phyloP scores from a whole-genome alignment of 2,797 vertebrate genomes.

The Microctenopoma steveboyesi region DNA sequence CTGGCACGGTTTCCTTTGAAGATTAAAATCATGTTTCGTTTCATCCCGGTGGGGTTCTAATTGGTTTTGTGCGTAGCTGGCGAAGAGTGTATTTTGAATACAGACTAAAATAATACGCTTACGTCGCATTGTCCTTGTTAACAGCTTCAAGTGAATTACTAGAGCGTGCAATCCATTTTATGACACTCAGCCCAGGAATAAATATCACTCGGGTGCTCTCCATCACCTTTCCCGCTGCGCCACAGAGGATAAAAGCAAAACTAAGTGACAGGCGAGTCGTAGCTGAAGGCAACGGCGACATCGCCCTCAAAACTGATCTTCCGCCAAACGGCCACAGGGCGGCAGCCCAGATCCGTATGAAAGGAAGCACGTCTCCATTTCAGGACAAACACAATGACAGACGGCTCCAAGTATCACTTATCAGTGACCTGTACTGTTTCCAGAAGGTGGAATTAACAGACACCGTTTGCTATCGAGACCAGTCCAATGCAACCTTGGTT shows the following conservation, averaged over 20 bases:
- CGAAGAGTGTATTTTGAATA: slow-evolving; percentile 80
- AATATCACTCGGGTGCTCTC: slow-evolving; percentile 57
- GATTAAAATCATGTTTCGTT: slow-evolving; percentile 84
- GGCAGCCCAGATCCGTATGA: slow-evolving; percentile 67
- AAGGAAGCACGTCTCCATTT: slow-evolving; percentile 41
- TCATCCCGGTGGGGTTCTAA: slow-evolving; percentile 84
- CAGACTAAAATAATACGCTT: slow-evolving; percentile 81
- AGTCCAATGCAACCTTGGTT: background rate
- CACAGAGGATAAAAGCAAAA: slow-evolving; percentile 71
- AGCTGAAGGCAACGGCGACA: slow-evolving; percentile 52
- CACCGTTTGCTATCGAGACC: background rate
- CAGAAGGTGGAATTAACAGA: slow-evolving; percentile 3
- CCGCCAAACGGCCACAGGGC: slow-evolving; percentile 68
- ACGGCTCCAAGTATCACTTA: slow-evolving; percentile 35
- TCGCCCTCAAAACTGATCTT: slow-evolving; percentile 34
- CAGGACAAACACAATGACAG: slow-evolving; percentile 32
- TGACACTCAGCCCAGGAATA: slow-evolving; percentile 60
- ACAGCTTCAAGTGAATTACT: slow-evolving; percentile 79
- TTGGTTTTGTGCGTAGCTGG: slow-evolving; percentile 79
- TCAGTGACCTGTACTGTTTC: slow-evolving; percentile 41
- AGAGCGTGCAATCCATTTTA: slow-evolving; percentile 79
- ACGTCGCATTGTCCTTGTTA: slow-evolving; percentile 76
- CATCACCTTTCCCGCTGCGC: slow-evolving; percentile 46
- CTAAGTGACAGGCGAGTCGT: slow-evolving; percentile 58
- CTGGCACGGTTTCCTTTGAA: slow-evolving; percentile 82